Evolutionary conservation across 2,888 invertebrate species (phyloP), one percentile per base, ranked within the genome.

Genomic region (Octodonta nipae): DNA sequence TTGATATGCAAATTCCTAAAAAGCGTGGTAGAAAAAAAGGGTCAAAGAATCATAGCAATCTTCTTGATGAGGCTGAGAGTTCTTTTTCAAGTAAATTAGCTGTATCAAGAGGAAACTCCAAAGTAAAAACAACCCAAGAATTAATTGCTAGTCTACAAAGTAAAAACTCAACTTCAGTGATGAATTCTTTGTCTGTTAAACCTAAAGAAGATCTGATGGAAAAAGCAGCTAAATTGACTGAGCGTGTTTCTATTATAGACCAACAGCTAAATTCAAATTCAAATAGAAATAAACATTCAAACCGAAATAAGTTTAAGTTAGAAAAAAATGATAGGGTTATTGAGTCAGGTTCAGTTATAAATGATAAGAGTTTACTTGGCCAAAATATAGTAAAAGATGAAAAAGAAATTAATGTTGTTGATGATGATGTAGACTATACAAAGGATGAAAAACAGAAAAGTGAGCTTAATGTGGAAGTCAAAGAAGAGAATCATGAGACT

Each of bases 91-190:
- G 65, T 42, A 73, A 73, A 51, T 59, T 73, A 48, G 71, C 72
- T 25, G 69, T 71, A 43, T 68, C 70, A 41, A 60, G 73, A 10
- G 58, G 59, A 26, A 70, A 71, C 51, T 71, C 73, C 12, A 72
- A 73, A 51, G 67, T 80, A 28, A 79, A 79, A 60, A 81, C 80
- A 14, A 88, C 87, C 1, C 77, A 82, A 54, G 84, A 88, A 58
- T 63, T 88, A 33, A 65, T 87, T 37, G 82, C 79, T 32, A 78
- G 82, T 58, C 68, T 86, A 46, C 78, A 78, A 60, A 61, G 56
- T 31, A 54, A 58, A 29, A 52, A 52, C 34, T 36, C 40, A 12
- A 42, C 31, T 13, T 37, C 46, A 5, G 38, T 38, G 13, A 33
- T 50, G 15, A 44, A 42, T 33, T 34, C 37, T 12, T 34, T 37